Evolutionary conservation across 92 coral and sea anemone genomes (phyloP), one percentile per base, ranked within the genome.

Genomic region (Actinernus sp.): DNA sequence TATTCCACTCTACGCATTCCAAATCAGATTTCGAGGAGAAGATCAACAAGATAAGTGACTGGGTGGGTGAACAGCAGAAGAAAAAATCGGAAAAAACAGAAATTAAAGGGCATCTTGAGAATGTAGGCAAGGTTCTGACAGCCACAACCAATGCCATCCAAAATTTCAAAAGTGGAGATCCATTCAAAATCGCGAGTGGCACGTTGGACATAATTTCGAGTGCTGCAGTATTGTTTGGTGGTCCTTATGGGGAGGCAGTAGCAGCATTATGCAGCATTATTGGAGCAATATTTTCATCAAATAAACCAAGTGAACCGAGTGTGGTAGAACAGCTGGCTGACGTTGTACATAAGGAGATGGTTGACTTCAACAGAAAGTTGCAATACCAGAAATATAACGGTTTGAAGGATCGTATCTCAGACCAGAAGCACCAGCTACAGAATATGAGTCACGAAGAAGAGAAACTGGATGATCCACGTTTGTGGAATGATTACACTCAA

Each of bases 211-310:
- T 76, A 4, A 10, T 57, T 5, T 55, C 75, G 0, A 41, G 20
- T 49, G 49, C 36, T 0, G 53, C 40, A 20, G 1, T 2, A 0
- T 8, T 60, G 33, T 0, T 26, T 0, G 80, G 80, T 17, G 55
- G 29, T 21, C 80, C 80, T 12, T 26, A 25, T 48, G 79, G 79
- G 13, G 50, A 30, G 68, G 79, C 68, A 48, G 21, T 31, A 25
- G 58, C 32, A 58, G 79, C 69, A 8, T 1, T 71, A 25, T 71
- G 79, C 26, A 31, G 68, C 69, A 71, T 71, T 17, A 39, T 39
- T 20, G 79, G 79, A 33, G 68, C 47, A 19, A 59, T 71, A 17
- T 32, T 71, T 3, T 58, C 79, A 9, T 49, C 68, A 20, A 58
- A 49, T 14, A 58, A 58, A 48, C 59, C 69, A 29, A 26, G 29